phyloP scores from a whole-genome alignment of 2,113 vertebrate species.

The Corvus moneduloides region DNA sequence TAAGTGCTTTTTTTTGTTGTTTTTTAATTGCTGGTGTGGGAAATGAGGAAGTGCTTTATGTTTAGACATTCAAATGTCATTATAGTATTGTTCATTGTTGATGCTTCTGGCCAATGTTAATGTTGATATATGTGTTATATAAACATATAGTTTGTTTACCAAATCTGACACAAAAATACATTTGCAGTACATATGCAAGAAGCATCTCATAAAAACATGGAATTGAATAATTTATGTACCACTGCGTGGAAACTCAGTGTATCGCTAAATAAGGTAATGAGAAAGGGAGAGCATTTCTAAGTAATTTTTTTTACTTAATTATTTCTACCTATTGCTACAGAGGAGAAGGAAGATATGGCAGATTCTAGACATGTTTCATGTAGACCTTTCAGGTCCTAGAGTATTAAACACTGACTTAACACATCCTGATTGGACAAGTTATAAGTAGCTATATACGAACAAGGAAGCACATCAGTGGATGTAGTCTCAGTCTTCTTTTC shows the following conservation, averaged over 20 bases:
- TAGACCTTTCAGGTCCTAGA: background rate
- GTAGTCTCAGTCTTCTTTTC: background rate
- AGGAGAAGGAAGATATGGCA: background rate
- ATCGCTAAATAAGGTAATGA: background rate
- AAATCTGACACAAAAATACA: background rate
- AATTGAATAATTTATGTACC: background rate
- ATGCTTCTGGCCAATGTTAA: background rate
- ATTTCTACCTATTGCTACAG: background rate
- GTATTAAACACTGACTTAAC: background rate
- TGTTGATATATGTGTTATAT: background rate
- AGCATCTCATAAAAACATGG: background rate
- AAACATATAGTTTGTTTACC: background rate
- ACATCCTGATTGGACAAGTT: background rate
- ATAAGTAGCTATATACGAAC: background rate
- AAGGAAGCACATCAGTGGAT: background rate
- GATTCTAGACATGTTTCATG: background rate
- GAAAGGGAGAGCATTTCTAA: background rate
- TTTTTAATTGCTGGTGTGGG: background rate
- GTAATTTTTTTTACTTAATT: background rate
- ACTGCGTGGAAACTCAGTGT: background rate
- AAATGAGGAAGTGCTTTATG: background rate
- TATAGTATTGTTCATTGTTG: background rate
- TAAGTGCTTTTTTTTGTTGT: background rate
- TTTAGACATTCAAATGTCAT: background rate
- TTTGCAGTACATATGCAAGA: background rate